Evolutionary conservation across 2,113 vertebrate species (phyloP), one percentile per base, ranked within the genome.

Genomic region (Nothocercus julius): DNA sequence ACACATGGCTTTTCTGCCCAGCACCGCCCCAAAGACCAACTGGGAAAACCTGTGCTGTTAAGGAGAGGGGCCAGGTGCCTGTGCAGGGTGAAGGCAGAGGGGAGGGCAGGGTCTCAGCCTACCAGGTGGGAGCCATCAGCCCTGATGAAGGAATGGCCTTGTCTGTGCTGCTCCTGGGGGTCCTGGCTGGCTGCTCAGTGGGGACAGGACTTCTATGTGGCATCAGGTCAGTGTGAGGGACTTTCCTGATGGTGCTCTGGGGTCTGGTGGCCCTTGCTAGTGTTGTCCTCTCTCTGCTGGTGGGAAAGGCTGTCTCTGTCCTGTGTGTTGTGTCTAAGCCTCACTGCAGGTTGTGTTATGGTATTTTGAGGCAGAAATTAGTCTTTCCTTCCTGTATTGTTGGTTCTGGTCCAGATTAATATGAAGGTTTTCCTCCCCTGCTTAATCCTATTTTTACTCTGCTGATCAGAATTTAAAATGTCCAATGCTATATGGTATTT

Each of bases 91-190:
- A 80, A n/a, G 51, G 53, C 38, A 49, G 56, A 51, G 44, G 54
- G 42, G 32, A 45, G 49, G 49, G 49, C 21, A 49, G 49, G 21
- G 49, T 49, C 8, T 21, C 49, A 49, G 49, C 49, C 20, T 21
- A 49, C 49, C 21, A 22, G 22, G 30, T 85, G 69, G 40, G 18
- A 22, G n/a, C n/a, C 25, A 7, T 42, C 36, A 18, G 36, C 10
- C 18, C 28, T 2, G 1, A 30, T 0, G 4, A 4, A 12, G 56
- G 3, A 4, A 45, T 0, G 0, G 49, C n/a, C 4, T 8, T 76
- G 75, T 76, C 25, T 21, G n/a, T 18, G 30, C 54, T 58, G 54
- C 30, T 58, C 28, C 28, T 16, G 11, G 54, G 16, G 19, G 16
- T 17, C 10, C 54, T 58, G 28, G 54, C 13, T 32, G 54, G 28